Percentiles rank a stretch among this genome's conserved stretches.
phyloP scores from a whole-genome alignment of 2,113 vertebrate species.

The Centropristis striata region DNA sequence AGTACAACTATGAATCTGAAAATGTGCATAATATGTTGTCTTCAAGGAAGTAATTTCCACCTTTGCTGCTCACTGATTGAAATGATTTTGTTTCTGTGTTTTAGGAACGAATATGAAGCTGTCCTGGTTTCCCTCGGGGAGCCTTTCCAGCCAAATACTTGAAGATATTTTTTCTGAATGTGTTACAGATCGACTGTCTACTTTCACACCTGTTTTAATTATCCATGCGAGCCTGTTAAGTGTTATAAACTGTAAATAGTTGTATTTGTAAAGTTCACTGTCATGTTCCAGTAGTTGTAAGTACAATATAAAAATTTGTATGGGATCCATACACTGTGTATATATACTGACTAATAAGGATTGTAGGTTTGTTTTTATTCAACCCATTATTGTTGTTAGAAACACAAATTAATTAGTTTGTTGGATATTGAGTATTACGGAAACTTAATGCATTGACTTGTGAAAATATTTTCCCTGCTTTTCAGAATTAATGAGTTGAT shows the following conservation, averaged over 20 bases:
- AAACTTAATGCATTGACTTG: too few species aligned
- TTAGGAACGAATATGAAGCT: slow-evolving; percentile 68
- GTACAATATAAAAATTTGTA: slow-evolving; percentile 39
- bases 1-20: too few species aligned
- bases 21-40: too few species aligned
- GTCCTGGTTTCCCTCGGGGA: slow-evolving; percentile 12
- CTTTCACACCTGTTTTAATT: slow-evolving; percentile 25
- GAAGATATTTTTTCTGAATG: slow-evolving; percentile 64
- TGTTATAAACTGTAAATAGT: slow-evolving; percentile 51
- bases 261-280: slow-evolving; percentile 40
- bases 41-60: background rate
- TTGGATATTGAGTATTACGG: background rate
- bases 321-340: slow-evolving; percentile 57
- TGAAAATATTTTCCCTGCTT: too few species aligned
- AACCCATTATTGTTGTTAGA: slow-evolving; percentile 2
- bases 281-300: slow-evolving; percentile 31
- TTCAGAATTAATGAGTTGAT: too few species aligned
- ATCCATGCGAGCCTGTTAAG: slow-evolving; percentile 28
- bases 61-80: background rate
- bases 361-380: background rate
- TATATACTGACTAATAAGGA: slow-evolving; percentile 22
- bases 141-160: slow-evolving; percentile 55
- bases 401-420: background rate
- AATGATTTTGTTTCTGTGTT: slow-evolving; percentile 49
- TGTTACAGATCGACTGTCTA: slow-evolving; percentile 23